These are phyloP conservation scores for Adoxophyes honmai DNA, from an alignment of 1,140 invertebrate species.

Conservation along the genomic window DNA sequence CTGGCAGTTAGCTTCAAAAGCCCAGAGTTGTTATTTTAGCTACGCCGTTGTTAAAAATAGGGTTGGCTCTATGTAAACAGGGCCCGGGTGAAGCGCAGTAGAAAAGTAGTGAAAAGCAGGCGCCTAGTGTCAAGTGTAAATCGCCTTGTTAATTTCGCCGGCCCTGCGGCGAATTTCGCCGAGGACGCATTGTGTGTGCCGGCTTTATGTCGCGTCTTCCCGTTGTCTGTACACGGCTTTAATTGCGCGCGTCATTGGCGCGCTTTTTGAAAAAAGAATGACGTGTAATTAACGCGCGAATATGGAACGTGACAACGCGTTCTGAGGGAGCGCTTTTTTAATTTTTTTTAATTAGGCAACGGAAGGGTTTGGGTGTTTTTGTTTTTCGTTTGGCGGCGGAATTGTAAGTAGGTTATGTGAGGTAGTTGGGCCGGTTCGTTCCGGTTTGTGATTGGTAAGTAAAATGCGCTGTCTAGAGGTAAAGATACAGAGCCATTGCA, in stretches of 20 bases:
- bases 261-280: slow-evolving; percentile 76
- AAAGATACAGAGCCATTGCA: too few species aligned
- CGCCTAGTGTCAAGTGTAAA: slow-evolving; percentile 75
- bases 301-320: slow-evolving; percentile 75
- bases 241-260: slow-evolving; percentile 75
- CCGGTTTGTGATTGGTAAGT: background rate
- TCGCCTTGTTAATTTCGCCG: slow-evolving; percentile 75
- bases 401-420: slow-evolving; percentile 13
- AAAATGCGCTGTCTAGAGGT: too few species aligned
- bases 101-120: slow-evolving; percentile 65
- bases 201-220: slow-evolving; percentile 75
- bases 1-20: slow-evolving; percentile 24
- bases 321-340: slow-evolving; percentile 66
- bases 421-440: background rate
- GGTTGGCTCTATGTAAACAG: slow-evolving; percentile 37
- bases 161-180: slow-evolving; percentile 73
- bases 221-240: slow-evolving; percentile 74
- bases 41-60: slow-evolving; percentile 31
- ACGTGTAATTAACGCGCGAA: slow-evolving; percentile 76
- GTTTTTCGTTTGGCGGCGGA: slow-evolving; percentile 34
- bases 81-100: slow-evolving; percentile 37
- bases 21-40: slow-evolving; percentile 24
- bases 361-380: slow-evolving; percentile 59
- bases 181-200: slow-evolving; percentile 73
- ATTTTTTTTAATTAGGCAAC: slow-evolving; percentile 73